Conservation (phyloP, 2,113 vertebrate species). For the Anser cygnoides region DNA sequence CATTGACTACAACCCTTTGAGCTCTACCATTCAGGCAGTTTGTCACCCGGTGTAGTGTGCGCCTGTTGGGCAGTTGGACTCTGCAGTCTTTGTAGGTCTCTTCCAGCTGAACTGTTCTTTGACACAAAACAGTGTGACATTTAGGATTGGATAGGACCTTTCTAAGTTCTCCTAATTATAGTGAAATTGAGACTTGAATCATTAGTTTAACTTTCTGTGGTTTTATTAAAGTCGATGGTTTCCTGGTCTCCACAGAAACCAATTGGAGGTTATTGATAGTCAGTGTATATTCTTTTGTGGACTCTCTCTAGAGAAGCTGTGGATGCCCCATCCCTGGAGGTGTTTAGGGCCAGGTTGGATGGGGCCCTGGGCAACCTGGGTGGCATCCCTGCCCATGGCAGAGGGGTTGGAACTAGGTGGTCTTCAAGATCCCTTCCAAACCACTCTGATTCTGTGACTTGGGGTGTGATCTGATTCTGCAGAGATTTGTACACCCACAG, state of each 20-base stretch:
- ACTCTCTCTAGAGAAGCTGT: background rate
- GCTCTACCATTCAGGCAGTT: too few relatives aligned
- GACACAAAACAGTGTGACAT: too few relatives aligned
- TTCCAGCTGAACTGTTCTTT: background rate
- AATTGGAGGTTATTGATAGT: background rate
- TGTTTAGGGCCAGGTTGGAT: too few relatives aligned
- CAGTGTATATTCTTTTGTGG: background rate
- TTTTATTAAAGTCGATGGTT: background rate
- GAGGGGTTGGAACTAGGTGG: too few relatives aligned
- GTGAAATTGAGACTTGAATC: background rate
- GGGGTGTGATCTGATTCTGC: background rate
- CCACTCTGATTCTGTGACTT: background rate
- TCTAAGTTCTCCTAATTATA: background rate
- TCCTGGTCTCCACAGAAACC: background rate
- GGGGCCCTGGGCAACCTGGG: too few relatives aligned
- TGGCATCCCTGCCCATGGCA: too few relatives aligned
- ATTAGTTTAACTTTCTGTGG: background rate
- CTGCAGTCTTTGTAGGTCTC: background rate
- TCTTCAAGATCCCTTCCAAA: too few relatives aligned
- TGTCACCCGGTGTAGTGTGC: too few relatives aligned
- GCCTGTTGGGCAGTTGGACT: background rate
- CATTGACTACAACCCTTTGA: too few relatives aligned
- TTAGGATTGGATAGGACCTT: background rate
- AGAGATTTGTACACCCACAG: background rate
- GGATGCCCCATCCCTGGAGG: too few relatives aligned